Percentiles rank a stretch among this genome's conserved stretches.
Conservation (phyloP, 2,888 invertebrate genomes). For the Periphyllus acericola region DNA sequence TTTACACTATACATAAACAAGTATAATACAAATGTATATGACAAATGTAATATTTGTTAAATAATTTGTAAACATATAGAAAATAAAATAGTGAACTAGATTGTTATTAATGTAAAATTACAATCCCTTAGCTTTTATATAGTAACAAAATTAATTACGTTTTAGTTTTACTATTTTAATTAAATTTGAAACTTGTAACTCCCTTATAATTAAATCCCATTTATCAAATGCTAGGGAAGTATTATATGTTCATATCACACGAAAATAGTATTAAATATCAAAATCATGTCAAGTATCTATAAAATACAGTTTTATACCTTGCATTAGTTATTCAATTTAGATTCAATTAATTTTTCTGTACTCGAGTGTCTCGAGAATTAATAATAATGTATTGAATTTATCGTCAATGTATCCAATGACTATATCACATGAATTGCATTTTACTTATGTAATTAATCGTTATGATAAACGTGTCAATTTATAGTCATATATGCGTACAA, state of each 20-base stretch:
- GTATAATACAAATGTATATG: background rate
- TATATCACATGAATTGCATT: background rate
- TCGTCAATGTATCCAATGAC: too few species aligned
- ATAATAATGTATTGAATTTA: too few species aligned
- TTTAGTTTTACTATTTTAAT: slow-evolving; percentile 1
- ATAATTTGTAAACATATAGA: background rate
- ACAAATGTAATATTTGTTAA: background rate
- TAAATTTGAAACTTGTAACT: background rate
- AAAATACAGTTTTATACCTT: too few species aligned
- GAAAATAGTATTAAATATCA: background rate
- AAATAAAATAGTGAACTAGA: too few species aligned
- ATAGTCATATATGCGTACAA: background rate
- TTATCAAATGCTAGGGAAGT: background rate
- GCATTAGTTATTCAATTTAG: too few species aligned
- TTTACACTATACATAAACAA: background rate
- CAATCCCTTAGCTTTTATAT: too few species aligned
- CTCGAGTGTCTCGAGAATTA: too few species aligned
- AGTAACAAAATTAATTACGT: background rate
- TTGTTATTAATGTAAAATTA: too few species aligned
- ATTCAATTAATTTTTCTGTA: too few species aligned
- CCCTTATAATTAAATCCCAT: background rate
- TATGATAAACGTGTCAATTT: background rate
- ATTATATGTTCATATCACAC: background rate
- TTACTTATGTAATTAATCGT: background rate
- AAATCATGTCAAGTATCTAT: background rate